These are phyloP conservation scores for Heliothis peltigera DNA, from an alignment of 2,888 invertebrate genomes.

Conservation along the genomic window DNA sequence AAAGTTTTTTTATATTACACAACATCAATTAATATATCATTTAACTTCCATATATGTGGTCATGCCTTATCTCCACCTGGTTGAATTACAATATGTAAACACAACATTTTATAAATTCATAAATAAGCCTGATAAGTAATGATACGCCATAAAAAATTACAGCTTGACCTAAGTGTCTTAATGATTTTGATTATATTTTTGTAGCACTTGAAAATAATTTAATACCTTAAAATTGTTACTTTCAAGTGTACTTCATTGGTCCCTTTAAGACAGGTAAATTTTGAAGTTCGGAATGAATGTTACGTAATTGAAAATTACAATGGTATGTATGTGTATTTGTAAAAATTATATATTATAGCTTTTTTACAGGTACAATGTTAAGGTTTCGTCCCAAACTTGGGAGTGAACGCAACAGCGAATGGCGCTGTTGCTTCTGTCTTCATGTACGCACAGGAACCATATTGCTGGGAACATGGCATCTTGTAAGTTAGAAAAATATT, in stretches of 20 bases:
- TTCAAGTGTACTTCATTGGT: no score
- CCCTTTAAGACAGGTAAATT: no score
- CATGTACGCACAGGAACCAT: slow-evolving; percentile 96
- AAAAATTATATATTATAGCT: slow-evolving; percentile 3
- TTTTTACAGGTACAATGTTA: slow-evolving; percentile 83
- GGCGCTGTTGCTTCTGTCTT: slow-evolving; percentile 94
- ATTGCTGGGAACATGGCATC: slow-evolving; percentile 95
- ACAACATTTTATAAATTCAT: background rate
- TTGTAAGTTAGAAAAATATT: slow-evolving; percentile 89
- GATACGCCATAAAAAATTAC: background rate
- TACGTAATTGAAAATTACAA: background rate
- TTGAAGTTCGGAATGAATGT: background rate
- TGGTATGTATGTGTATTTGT: background rate
- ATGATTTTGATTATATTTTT: background rate
- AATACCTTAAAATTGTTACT: no score
- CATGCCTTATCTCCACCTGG: background rate
- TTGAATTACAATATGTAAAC: background rate
- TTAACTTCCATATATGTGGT: background rate
- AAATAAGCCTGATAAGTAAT: background rate
- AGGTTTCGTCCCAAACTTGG: slow-evolving; percentile 91
- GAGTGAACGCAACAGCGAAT: slow-evolving; percentile 92
- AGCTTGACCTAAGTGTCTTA: background rate
- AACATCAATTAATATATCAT: background rate
- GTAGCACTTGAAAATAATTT: no score
- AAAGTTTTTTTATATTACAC: no score